Evolutionary conservation across 23 tunicate genomes (phyloP).

Genomic region (Halocynthia aurantium): DNA sequence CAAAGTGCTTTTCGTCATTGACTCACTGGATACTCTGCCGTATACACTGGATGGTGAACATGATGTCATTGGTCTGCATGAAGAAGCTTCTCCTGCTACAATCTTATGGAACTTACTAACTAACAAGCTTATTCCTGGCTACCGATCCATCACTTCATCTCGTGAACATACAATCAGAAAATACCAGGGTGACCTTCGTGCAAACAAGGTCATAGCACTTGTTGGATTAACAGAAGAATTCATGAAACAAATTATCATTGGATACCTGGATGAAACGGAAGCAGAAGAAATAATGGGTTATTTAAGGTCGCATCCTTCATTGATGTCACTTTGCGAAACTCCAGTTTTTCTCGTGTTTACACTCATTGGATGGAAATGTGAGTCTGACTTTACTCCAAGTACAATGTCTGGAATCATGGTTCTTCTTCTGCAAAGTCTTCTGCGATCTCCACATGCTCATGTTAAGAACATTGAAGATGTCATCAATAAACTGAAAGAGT

Average conservation of each 20-base stretch:
- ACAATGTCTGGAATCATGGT: background rate
- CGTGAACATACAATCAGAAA: constrained; percentile 3
- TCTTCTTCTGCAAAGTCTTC: background rate
- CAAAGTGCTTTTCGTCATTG: background rate
- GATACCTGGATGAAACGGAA: background rate
- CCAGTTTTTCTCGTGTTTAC: background rate
- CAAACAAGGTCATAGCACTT: background rate
- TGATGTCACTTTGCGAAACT: background rate
- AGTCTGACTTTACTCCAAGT: background rate
- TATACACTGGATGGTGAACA: background rate
- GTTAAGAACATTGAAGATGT: background rate
- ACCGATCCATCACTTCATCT: background rate
- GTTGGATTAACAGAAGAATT: background rate
- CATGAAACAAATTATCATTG: background rate
- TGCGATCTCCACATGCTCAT: background rate
- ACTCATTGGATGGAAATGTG: background rate
- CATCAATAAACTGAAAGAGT: background rate
- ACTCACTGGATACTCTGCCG: constrained; percentile 2
- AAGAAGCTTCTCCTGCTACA: background rate
- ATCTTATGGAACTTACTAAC: background rate
- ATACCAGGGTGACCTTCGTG: background rate
- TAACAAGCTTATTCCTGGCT: background rate
- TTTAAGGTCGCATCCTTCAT: background rate
- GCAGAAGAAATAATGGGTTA: background rate
- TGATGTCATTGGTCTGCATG: background rate